Conservation (phyloP, 2,888 invertebrate genomes). For the Heteromurus nitidus region DNA sequence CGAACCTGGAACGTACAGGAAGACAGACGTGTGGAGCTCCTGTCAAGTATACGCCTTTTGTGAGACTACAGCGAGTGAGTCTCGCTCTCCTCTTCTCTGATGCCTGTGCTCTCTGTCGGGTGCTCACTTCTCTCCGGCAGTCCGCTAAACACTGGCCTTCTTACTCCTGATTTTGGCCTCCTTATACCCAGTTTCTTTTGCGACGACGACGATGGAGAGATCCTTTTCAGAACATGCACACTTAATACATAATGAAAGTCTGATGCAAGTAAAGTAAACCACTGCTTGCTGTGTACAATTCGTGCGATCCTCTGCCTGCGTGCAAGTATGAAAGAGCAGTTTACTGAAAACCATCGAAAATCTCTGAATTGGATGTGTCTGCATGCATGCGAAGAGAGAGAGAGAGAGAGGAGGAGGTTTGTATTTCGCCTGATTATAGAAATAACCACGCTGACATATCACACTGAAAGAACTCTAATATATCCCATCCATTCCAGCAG, state of each 20-base stretch:
- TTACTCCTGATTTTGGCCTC: constrained; percentile 55
- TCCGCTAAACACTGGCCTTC: constrained; percentile 47
- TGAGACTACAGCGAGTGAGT: not conserved
- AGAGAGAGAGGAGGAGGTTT: constrained; percentile 35
- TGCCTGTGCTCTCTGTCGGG: not conserved
- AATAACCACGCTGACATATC: constrained; percentile 17
- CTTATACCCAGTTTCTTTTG: constrained; percentile 52
- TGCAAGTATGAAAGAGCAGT: constrained; percentile 18
- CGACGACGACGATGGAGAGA: constrained; percentile 23
- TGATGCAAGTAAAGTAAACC: constrained; percentile 42
- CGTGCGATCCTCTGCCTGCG: not conserved
- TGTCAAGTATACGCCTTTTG: not conserved
- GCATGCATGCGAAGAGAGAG: too few species aligned
- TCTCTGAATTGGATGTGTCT: constrained; percentile 52
- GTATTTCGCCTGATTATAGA: constrained; percentile 36
- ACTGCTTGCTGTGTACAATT: constrained; percentile 51
- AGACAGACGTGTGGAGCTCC: not conserved
- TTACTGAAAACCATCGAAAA: constrained; percentile 32
- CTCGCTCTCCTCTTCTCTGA: not conserved
- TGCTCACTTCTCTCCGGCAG: constrained; percentile 24
- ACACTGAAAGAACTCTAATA: too few species aligned
- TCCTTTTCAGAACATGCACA: constrained; percentile 26
- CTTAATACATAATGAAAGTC: constrained; percentile 14
- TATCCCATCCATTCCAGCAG: too few species aligned
- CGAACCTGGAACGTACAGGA: not conserved